Evolutionary conservation across 2,797 vertebrate species (phyloP), one percentile per base, ranked within the genome.

Genomic region (Coracias cyanogaster): DNA sequence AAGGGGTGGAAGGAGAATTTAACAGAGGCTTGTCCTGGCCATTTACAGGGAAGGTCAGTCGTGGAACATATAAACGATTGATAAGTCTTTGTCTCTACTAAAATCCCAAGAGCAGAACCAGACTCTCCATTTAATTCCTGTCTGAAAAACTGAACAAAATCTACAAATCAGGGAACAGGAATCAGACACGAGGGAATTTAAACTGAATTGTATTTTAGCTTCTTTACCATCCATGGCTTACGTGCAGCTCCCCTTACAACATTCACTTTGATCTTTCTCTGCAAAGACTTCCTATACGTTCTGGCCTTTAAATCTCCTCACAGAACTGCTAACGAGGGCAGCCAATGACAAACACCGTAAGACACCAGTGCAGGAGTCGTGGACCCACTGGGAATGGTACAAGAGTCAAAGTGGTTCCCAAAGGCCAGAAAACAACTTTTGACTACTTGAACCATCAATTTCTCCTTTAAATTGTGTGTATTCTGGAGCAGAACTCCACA

Each of bases 311-410:
- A 72, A 52, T 4, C 25, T 65, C 74, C 52, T 25, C 52, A 35
- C 13, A 45, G 17, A 65, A 39, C 51, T 19, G 51, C 57, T 49
- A 35, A 43, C 31, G 24, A 55, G 21, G 35, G 17, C 2, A 26
- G 29, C 11, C 45, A 39, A 3, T 9, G 20, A 46, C 70, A 60
- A 54, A 48, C 49, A 16, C 31, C 10, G 14, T 0, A 17, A 35
- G 51, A 55, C 2, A 1, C n/a, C 55, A 41, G 2, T 6, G 16
- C 65, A 64, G 51, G 55, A 48, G 33, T 35, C 0, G 0, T 0
- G 33, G 21, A n/a, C 28, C 33, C 17, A 24, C 0, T 31, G 13
- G 54, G 48, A 33, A 77, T 0, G 0, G 8, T 24, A 5, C 2
- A 18, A 89, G 55, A 60, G n/a, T 52, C 33, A 18, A 39, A 70